Evolutionary conservation across 2,888 invertebrate genomes (phyloP).

Genomic region (Steromphala cineraria): DNA sequence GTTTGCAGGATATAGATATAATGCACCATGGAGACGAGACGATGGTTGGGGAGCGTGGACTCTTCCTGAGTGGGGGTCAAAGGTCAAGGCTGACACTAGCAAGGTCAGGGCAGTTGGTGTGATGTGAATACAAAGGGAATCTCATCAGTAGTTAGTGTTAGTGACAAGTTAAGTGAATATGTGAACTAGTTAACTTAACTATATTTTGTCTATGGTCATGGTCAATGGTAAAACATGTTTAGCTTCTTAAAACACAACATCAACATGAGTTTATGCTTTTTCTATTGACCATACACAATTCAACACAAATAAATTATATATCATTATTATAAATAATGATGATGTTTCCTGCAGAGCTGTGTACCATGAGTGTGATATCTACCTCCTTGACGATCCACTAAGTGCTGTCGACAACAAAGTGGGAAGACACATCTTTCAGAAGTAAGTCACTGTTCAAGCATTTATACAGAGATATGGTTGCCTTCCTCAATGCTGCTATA

Average conservation of each 20-base stretch:
- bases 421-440: slow-evolving; percentile 89
- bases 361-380: slow-evolving; percentile 87
- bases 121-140: background rate
- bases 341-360: slow-evolving; percentile 80
- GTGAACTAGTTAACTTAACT: background rate
- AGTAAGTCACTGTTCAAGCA: slow-evolving; percentile 73
- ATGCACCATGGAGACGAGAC: slow-evolving; percentile 88
- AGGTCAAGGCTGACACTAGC: slow-evolving; percentile 85
- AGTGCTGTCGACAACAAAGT: slow-evolving; percentile 94
- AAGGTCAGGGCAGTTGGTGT: slow-evolving; percentile 30
- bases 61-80: slow-evolving; percentile 89
- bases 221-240: no score
- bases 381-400: slow-evolving; percentile 90
- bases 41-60: slow-evolving; percentile 90
- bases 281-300: no score
- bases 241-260: no score
- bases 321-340: no score
- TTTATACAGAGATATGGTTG: no score
- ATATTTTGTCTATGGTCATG: no score
- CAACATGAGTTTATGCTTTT: no score
- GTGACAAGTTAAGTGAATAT: no score
- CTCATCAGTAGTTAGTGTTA: no score
- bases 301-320: no score
- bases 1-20: slow-evolving; percentile 80
- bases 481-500: no score